Percentiles rank a stretch among this genome's conserved stretches.
phyloP scores from a whole-genome alignment of 2,888 invertebrate genomes.

The Drosophila subquinaria region DNA sequence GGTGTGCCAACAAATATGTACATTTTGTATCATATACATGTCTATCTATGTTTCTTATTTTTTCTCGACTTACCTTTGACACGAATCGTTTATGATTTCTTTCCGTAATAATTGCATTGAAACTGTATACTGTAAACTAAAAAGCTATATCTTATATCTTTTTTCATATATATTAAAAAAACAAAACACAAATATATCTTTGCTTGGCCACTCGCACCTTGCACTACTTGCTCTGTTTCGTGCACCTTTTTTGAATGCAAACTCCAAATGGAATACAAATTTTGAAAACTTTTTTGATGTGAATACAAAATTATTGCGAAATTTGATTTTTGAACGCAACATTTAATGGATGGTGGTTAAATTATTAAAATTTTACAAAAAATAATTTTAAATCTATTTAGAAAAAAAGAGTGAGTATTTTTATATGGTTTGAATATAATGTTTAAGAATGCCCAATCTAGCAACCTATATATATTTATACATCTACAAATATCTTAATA shows the following conservation, averaged over 20 bases:
- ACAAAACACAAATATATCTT: conserved; percentile 71
- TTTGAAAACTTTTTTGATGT: conserved; percentile 80
- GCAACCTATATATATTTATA: conserved; percentile 50
- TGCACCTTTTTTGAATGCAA: conserved; percentile 82
- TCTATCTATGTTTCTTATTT: conserved; percentile 10
- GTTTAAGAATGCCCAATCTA: conserved; percentile 78
- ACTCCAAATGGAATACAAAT: conserved; percentile 77
- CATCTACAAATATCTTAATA: conserved; percentile 32
- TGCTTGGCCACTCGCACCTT: conserved; percentile 83
- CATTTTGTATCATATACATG: conserved; percentile 64
- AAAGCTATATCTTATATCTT: conserved; percentile 81
- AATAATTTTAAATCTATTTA: conserved; percentile 79
- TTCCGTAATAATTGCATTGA: conserved; percentile 59
- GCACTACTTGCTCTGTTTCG: conserved; percentile 82
- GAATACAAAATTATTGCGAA: conserved; percentile 78
- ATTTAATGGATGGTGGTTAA: conserved; percentile 79
- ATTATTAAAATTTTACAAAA: conserved; percentile 62
- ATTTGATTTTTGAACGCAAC: conserved; percentile 82
- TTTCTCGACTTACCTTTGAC: conserved; percentile 15
- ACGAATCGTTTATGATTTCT: conserved; percentile 16
- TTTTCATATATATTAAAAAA: conserved; percentile 71
- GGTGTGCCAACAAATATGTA: conserved; percentile 83
- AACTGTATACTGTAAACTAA: conserved; percentile 80
- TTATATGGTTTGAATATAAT: conserved; percentile 78
- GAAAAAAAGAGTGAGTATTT: conserved; percentile 86